phyloP scores from a whole-genome alignment of 2,797 vertebrate species.

The Simalia tracyae region DNA sequence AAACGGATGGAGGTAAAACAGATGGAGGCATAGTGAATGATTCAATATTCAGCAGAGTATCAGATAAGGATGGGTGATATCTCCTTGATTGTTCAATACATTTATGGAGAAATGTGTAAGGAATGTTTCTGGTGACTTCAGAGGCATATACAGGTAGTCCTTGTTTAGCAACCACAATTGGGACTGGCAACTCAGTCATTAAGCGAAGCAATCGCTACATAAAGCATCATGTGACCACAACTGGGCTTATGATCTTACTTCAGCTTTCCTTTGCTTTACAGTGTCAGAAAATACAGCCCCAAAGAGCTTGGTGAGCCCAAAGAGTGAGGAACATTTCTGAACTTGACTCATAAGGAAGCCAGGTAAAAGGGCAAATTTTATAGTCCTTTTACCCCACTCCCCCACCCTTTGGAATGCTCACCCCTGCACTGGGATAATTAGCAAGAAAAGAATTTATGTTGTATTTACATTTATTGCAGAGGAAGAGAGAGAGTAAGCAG shows the following conservation, averaged over 20 bases:
- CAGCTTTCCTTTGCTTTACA: background rate
- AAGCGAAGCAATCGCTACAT: too few species aligned
- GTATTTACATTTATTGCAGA: background rate
- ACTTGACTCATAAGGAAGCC: background rate
- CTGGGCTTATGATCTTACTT: background rate
- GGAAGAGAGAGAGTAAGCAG: background rate
- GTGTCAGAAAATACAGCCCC: background rate
- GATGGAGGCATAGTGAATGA: background rate
- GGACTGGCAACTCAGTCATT: too few species aligned
- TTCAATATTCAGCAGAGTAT: background rate
- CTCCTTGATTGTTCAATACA: background rate
- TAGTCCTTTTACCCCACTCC: background rate
- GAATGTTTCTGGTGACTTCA: background rate
- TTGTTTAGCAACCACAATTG: too few species aligned
- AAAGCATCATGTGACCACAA: background rate
- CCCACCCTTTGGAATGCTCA: background rate
- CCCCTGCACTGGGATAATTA: background rate
- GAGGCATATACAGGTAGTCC: background rate
- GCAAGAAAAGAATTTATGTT: background rate
- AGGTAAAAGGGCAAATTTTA: background rate
- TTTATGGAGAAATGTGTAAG: background rate
- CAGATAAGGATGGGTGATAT: background rate
- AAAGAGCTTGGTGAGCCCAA: background rate
- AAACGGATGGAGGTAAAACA: background rate
- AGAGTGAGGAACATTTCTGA: background rate